These are phyloP conservation scores for Drosophila biarmipes DNA, from an alignment of 1,140 invertebrate species.

Conservation along the genomic window DNA sequence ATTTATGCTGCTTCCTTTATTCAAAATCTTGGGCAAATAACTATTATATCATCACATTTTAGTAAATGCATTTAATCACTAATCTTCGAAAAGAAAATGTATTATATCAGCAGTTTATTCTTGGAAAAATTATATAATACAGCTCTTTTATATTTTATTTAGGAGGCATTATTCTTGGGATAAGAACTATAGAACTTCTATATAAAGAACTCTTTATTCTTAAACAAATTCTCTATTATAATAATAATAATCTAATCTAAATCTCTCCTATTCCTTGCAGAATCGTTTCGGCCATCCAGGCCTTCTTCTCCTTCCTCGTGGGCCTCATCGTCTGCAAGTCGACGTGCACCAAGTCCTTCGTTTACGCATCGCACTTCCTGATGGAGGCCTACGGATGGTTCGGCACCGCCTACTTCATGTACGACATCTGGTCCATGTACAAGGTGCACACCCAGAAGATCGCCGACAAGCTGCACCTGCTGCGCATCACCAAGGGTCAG, in stretches of 20 bases:
- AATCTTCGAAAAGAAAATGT: neutral
- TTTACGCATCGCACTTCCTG: slow-evolving; percentile 88
- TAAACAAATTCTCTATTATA: neutral
- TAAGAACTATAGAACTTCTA: too few species aligned
- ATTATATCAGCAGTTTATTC: too few species aligned
- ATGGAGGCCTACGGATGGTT: slow-evolving; percentile 91
- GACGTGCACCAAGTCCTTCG: slow-evolving; percentile 88
- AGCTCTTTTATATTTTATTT: too few species aligned
- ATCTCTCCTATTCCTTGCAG: slow-evolving; percentile 82
- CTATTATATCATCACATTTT: too few species aligned
- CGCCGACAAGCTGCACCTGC: slow-evolving; percentile 78
- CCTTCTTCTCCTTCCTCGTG: slow-evolving; percentile 87
- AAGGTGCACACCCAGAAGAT: slow-evolving; percentile 86
- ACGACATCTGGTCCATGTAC: slow-evolving; percentile 91
- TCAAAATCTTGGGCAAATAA: too few species aligned
- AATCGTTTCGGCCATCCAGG: slow-evolving; percentile 89
- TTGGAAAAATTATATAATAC: too few species aligned
- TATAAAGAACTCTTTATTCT: too few species aligned
- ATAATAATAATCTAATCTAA: neutral
- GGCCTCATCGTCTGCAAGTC: slow-evolving; percentile 87
- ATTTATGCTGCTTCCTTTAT: too few species aligned
- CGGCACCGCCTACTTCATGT: slow-evolving; percentile 91
- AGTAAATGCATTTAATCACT: neutral
- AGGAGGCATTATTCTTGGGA: too few species aligned
- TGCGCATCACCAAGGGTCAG: slow-evolving; percentile 64